Conservation (phyloP, 2,113 vertebrate species). For the Clarias gariepinus region DNA sequence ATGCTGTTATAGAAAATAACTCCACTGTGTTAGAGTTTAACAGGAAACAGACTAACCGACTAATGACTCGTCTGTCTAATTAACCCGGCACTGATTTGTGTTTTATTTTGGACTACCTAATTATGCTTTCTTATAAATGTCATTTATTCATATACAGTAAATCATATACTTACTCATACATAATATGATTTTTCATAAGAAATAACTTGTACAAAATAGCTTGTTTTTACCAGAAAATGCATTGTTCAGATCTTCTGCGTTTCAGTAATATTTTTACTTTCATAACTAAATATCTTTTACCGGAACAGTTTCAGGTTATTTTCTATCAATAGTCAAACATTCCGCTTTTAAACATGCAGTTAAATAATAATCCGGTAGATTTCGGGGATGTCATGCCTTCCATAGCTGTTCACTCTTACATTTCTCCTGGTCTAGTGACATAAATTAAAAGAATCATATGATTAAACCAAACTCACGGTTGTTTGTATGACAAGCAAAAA, state of each 20-base stretch:
- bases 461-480: background rate
- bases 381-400: background rate
- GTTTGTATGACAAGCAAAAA: background rate
- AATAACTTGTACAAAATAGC: background rate
- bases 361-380: background rate
- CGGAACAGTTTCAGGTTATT: background rate
- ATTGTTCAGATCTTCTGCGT: background rate
- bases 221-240: background rate
- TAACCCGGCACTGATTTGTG: background rate
- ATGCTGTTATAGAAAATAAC: background rate
- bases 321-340: background rate
- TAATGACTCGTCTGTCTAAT: too few relatives aligned
- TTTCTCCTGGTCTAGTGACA: background rate
- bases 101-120: background rate
- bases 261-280: slow-evolving; percentile 3
- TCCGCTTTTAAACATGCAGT: background rate
- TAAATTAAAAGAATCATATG: background rate
- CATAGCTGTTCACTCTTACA: background rate
- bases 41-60: background rate
- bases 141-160: background rate
- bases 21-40: background rate
- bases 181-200: too few relatives aligned
- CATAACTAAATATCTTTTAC: background rate
- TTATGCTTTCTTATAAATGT: background rate
- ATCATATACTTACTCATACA: background rate